These are phyloP conservation scores for Aurelia sp. DNA, from an alignment of 30 jellyfish, hydroid and myxozoan genomes.

Conservation along the genomic window DNA sequence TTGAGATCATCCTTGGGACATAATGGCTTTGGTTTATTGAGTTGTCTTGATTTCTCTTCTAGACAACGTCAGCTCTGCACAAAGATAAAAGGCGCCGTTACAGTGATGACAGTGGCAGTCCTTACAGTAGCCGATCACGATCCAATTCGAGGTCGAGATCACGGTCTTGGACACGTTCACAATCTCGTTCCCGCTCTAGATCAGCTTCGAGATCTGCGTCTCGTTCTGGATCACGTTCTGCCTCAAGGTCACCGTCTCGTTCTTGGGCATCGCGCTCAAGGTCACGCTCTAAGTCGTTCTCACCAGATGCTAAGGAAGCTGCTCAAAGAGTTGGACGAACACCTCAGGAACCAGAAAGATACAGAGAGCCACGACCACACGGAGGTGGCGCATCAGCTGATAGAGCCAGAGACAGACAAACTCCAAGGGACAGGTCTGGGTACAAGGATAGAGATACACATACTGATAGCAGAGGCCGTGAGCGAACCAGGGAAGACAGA, in stretches of 20 bases:
- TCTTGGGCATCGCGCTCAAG: constrained; percentile 62
- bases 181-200: constrained; percentile 62
- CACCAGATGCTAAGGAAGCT: constrained; percentile 36
- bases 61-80: constrained; percentile 72
- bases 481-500: constrained; percentile 49
- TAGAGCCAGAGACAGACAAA: constrained; percentile 45
- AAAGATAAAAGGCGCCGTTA: constrained; percentile 70
- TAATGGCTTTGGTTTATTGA: too few relatives aligned
- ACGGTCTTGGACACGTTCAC: constrained; percentile 62
- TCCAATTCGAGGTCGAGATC: constrained; percentile 68
- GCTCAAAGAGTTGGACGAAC: constrained; percentile 26
- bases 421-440: constrained; percentile 46
- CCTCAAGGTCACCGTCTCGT: constrained; percentile 69
- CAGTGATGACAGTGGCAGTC: constrained; percentile 74
- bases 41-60: background rate
- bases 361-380: constrained; percentile 32
- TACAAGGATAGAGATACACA: constrained; percentile 44
- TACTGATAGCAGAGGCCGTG: constrained; percentile 58
- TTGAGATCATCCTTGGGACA: too few relatives aligned
- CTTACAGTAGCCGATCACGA: constrained; percentile 74
- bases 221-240: constrained; percentile 66
- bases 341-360: constrained; percentile 34
- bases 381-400: constrained; percentile 9
- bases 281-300: constrained; percentile 41
- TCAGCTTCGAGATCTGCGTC: constrained; percentile 66